A percentile compares a stretch with the other conserved stretches of the same genome.
Conservation (phyloP, 2,113 vertebrate genomes). For the Haemorhous mexicanus region DNA sequence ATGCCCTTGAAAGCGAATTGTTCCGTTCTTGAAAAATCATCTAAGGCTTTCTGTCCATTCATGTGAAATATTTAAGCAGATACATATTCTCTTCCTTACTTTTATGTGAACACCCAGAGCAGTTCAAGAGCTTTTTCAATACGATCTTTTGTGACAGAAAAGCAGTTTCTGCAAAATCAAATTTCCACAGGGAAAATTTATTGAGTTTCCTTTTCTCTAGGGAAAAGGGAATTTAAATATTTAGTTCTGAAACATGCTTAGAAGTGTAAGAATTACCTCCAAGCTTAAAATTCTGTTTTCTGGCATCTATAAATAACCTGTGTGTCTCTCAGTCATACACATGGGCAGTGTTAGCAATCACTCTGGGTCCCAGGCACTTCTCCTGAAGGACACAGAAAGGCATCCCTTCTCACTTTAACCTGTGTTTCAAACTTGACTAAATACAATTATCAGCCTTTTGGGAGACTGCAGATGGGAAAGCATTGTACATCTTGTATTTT, state of each 20-base stretch:
- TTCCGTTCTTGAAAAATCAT: background rate
- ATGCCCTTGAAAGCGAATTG: background rate
- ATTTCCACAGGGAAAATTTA: conserved; percentile 44
- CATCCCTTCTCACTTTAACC: background rate
- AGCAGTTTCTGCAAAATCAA: conserved; percentile 48
- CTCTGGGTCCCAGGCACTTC: background rate
- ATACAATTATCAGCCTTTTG: background rate
- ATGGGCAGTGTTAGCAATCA: background rate
- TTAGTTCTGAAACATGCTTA: conserved; percentile 32
- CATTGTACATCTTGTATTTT: background rate
- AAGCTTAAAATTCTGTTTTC: conserved; percentile 32
- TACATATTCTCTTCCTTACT: background rate
- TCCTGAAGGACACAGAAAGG: background rate
- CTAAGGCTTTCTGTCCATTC: background rate
- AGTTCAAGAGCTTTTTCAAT: background rate
- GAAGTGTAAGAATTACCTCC: conserved; percentile 40
- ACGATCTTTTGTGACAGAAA: conserved; percentile 45
- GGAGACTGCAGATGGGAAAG: background rate
- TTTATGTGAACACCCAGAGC: background rate
- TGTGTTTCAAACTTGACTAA: background rate
- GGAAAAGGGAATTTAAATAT: conserved; percentile 42
- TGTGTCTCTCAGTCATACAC: background rate
- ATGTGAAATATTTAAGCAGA: background rate
- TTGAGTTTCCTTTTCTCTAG: background rate
- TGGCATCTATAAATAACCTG: conserved; percentile 11